Conservation (phyloP, 2,888 invertebrate genomes). For the Automeris io region DNA sequence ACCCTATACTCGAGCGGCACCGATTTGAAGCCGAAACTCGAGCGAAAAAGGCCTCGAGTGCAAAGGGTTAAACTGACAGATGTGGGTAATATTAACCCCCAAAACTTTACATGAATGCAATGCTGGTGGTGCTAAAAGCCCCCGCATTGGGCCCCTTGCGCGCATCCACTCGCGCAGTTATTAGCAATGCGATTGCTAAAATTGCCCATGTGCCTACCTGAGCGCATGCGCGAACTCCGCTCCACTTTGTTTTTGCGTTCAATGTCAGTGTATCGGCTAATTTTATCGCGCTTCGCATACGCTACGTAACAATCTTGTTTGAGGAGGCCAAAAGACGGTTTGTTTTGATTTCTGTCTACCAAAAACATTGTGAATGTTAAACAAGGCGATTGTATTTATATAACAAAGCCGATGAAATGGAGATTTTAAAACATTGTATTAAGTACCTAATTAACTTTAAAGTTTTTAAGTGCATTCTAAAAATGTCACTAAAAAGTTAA, state of each 20-base stretch:
- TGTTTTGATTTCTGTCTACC: slow-evolving; percentile 60
- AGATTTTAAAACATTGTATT: neutral
- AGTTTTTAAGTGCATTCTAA: no score
- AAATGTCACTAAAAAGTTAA: no score
- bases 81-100: no score
- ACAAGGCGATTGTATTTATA: slow-evolving; percentile 20
- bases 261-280: slow-evolving; percentile 75
- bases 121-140: slow-evolving; percentile 16
- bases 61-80: no score
- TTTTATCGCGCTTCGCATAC: slow-evolving; percentile 67
- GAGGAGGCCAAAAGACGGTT: slow-evolving; percentile 64
- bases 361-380: slow-evolving; percentile 41
- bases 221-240: slow-evolving; percentile 59
- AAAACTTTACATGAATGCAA: no score
- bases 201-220: slow-evolving; percentile 49
- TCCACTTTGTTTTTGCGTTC: slow-evolving; percentile 74
- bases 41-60: no score
- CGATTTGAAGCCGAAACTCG: no score
- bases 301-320: slow-evolving; percentile 63
- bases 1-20: no score
- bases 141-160: slow-evolving; percentile 42
- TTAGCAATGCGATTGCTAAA: slow-evolving; percentile 47
- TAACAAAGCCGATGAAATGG: slow-evolving; percentile 11
- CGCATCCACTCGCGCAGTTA: slow-evolving; percentile 31
- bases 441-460: no score